Evolutionary conservation across 2,797 vertebrate genomes (phyloP), one percentile per base, ranked within the genome.

Genomic region (Tamandua tetradactyla): DNA sequence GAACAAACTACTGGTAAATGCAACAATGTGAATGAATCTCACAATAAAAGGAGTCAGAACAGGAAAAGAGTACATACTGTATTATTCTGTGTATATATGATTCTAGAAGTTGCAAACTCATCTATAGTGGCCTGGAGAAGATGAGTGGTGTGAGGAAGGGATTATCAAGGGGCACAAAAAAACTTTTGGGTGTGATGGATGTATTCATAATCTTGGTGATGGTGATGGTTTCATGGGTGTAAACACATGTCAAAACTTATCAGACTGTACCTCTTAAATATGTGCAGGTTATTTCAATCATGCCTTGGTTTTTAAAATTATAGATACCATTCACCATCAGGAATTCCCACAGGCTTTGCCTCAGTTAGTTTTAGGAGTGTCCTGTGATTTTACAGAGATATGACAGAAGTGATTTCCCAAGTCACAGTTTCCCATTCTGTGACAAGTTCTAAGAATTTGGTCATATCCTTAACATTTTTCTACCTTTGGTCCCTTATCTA

Each of bases 281-380:
- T 7, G 12, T 52, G n/a, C 1, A 27, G 4, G 14, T 61, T 32
- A 25, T 78, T 7, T 49, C 55, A n/a, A 0, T 61, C 59, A 30
- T 17, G 81, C 35, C 68, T 62, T 17, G 55, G 4, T 49, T 89
- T 69, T n/a, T 57, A 57, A 82, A 55, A 68, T 42, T 10, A 2
- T 44, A 2, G 7, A 4, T 44, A 57, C 17, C 10, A 18, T 74
- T 89, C 2, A 27, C 15, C 14, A 25, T 47, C 55, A 59, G 3
- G 1, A 0, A 0, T 78, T 69, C 23, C 15, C 17, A 2, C 2
- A 11, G 44, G 30, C 10, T 76, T 15, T 23, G 27, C 47, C 49
- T 87, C 5, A 4, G 15, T 40, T 23, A 32, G 35, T 32, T 23
- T 78, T 35, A 44, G 25, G 20, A 72, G 1, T 69, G 6, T 2